These are phyloP conservation scores for Paraescarpia echinospica DNA, from an alignment of 1,140 invertebrate genomes.

Conservation along the genomic window DNA sequence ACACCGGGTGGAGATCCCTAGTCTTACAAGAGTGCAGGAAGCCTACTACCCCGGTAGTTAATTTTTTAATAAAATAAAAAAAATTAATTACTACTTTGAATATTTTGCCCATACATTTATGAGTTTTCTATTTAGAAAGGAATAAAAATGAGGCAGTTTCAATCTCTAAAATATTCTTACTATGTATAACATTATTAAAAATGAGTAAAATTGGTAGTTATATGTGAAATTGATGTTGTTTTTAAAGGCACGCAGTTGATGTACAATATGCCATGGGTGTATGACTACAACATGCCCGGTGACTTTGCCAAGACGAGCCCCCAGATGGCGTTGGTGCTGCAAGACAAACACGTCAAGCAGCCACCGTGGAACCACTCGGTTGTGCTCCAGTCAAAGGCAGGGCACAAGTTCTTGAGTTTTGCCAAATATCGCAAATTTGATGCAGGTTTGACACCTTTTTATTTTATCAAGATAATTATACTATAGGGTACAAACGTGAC, in stretches of 20 bases:
- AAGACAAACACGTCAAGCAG: slow-evolving; percentile 64
- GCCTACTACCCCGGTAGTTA: too few species aligned
- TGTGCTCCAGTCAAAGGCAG: slow-evolving; percentile 64
- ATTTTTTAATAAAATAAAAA: too few species aligned
- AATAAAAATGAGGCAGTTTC: background rate
- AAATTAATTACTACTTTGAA: too few species aligned
- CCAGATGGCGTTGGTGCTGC: slow-evolving; percentile 65
- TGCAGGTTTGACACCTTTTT: slow-evolving; percentile 47
- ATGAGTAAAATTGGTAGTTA: background rate
- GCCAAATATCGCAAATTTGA: slow-evolving; percentile 76
- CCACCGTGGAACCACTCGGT: slow-evolving; percentile 68
- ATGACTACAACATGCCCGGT: slow-evolving; percentile 64
- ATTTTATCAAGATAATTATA: background rate
- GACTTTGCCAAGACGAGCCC: slow-evolving; percentile 61
- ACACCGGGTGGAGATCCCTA: too few species aligned
- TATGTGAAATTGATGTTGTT: slow-evolving; percentile 17
- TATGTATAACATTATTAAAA: slow-evolving; percentile 3
- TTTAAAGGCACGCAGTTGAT: slow-evolving; percentile 64
- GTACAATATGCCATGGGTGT: slow-evolving; percentile 76
- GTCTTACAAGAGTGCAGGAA: too few species aligned
- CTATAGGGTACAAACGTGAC: too few species aligned
- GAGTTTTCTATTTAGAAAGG: too few species aligned
- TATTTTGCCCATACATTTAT: background rate
- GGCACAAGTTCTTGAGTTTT: slow-evolving; percentile 71
- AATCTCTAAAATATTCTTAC: background rate